phyloP scores from a whole-genome alignment of 2,113 vertebrate genomes.

The Alligator sinensis region DNA sequence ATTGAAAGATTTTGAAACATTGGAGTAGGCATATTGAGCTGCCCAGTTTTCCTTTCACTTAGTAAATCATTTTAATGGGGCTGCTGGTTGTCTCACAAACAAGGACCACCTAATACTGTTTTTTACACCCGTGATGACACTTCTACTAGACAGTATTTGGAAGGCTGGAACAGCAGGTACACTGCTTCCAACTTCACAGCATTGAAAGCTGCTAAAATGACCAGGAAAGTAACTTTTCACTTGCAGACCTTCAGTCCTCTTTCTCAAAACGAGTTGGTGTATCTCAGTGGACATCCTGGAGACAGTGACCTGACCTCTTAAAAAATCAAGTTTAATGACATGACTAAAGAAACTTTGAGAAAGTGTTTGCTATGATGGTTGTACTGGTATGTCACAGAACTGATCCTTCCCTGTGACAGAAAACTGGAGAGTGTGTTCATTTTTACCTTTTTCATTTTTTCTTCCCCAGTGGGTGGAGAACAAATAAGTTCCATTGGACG shows the following conservation, averaged over 20 bases:
- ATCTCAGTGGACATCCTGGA: not conserved
- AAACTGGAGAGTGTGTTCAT: not conserved
- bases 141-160: not conserved
- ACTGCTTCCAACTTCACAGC: not conserved
- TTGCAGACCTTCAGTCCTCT: not conserved
- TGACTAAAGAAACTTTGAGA: not conserved
- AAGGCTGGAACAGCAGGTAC: not conserved
- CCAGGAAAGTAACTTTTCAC: not conserved
- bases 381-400: not conserved
- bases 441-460: not conserved
- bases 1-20: not conserved
- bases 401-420: not conserved
- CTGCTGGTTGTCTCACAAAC: not conserved
- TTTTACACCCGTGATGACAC: not conserved
- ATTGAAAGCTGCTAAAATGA: not conserved
- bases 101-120: fast-evolving
- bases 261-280: not conserved
- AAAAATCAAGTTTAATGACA: not conserved
- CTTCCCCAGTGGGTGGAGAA: slow-evolving; percentile 87
- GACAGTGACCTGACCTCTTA: not conserved
- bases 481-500: slow-evolving; percentile 93
- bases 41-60: not conserved
- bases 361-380: not conserved
- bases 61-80: not conserved
- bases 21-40: not conserved